phyloP scores from a whole-genome alignment of 2,797 vertebrate genomes.

The Botia kubotai region DNA sequence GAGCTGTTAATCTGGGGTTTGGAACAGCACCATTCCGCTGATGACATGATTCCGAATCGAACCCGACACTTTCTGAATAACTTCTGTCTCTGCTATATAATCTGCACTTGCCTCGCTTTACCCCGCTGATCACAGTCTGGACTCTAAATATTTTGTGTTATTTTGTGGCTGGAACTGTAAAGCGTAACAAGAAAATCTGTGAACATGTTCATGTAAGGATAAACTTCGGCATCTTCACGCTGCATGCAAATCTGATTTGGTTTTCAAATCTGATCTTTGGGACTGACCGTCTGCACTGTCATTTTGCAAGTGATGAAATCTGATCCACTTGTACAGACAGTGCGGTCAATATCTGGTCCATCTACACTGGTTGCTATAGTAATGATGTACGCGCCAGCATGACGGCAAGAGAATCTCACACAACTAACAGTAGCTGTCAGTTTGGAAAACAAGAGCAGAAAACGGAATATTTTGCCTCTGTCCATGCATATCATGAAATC shows the following conservation, averaged over 20 bases:
- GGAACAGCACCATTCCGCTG: conserved; percentile 60
- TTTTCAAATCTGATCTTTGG: conserved; percentile 10
- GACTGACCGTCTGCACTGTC: neutral
- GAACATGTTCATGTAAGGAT: neutral
- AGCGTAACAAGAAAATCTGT: neutral
- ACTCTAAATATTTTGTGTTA: neutral
- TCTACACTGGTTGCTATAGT: conserved; percentile 9
- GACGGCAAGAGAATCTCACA: neutral
- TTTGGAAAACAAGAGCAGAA: conserved; percentile 2
- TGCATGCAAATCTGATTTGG: conserved; percentile 21
- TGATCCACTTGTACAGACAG: neutral
- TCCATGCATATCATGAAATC: neutral
- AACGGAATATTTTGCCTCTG: neutral
- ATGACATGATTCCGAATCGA: conserved; percentile 68
- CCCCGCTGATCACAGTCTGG: conserved; percentile 16
- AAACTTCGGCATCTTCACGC: neutral
- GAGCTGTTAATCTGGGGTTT: conserved; percentile 47
- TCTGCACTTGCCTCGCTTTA: neutral
- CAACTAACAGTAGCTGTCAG: conserved; percentile 5
- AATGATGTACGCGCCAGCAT: neutral
- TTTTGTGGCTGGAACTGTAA: neutral
- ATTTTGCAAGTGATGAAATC: neutral
- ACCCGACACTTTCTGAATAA: conserved; percentile 49
- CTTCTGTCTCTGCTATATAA: neutral
- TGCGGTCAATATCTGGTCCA: neutral